Evolutionary conservation across 1,140 invertebrate species (phyloP).

Genomic region (Drosophila elegans): DNA sequence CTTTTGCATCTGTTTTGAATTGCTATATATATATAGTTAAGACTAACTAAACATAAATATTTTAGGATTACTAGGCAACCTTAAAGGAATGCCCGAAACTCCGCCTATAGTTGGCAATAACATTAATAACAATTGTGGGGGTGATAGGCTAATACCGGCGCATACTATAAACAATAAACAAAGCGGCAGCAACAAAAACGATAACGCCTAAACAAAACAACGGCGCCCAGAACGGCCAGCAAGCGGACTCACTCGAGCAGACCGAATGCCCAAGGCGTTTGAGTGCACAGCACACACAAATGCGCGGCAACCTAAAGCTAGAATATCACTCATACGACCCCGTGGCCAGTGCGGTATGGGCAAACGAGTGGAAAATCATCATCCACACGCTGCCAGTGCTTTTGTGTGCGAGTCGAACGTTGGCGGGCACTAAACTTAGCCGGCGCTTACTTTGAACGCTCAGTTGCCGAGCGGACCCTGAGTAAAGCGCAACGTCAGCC

Average conservation of each 20-base stretch:
- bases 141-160: slow-evolving; percentile 43
- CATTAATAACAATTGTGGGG: slow-evolving; percentile 26
- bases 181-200: slow-evolving; percentile 74
- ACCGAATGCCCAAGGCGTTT: slow-evolving; percentile 71
- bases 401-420: slow-evolving; percentile 23
- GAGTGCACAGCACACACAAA: slow-evolving; percentile 53
- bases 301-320: slow-evolving; percentile 17
- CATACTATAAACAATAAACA: slow-evolving; percentile 77
- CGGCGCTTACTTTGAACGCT: slow-evolving; percentile 72
- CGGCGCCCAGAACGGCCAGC: slow-evolving; percentile 73
- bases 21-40: neutral
- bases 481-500: slow-evolving; percentile 69
- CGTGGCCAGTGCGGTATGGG: slow-evolving; percentile 50
- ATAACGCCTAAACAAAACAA: slow-evolving; percentile 80
- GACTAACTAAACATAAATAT: neutral
- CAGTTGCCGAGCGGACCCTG: slow-evolving; percentile 83
- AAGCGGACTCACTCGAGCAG: slow-evolving; percentile 70
- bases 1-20: no score
- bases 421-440: slow-evolving; percentile 71
- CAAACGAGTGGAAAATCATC: slow-evolving; percentile 71
- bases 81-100: slow-evolving; percentile 1
- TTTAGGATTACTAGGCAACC: neutral
- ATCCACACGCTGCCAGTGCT: slow-evolving; percentile 12
- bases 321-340: slow-evolving; percentile 80
- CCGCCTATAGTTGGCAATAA: slow-evolving; percentile 12